Evolutionary conservation across 1,140 invertebrate species (phyloP).

Genomic region (Cyclargus thomasi): DNA sequence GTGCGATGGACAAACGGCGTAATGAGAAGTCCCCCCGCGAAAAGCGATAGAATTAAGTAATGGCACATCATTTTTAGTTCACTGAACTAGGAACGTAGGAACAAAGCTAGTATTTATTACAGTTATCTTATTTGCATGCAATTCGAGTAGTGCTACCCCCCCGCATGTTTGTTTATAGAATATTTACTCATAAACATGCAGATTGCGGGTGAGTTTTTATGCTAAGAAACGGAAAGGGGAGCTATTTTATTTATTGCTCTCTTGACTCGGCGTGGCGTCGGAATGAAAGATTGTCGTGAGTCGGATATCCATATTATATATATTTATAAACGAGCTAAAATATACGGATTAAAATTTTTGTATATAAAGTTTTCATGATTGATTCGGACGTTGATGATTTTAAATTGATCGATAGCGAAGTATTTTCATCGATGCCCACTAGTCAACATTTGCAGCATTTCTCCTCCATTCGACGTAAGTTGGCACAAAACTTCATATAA

Average conservation of each 20-base stretch:
- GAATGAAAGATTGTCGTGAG: slow-evolving; percentile 48
- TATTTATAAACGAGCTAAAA: neutral
- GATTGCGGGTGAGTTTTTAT: slow-evolving; percentile 73
- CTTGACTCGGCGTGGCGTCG: slow-evolving; percentile 58
- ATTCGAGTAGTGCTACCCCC: slow-evolving; percentile 64
- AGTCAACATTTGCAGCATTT: neutral
- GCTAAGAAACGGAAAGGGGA: slow-evolving; percentile 62
- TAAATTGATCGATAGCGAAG: neutral
- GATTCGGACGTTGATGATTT: neutral
- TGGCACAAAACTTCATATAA: too few relatives aligned
- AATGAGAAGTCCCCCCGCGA: slow-evolving; percentile 61
- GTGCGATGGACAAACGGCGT: too few relatives aligned
- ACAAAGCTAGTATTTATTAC: slow-evolving; percentile 65
- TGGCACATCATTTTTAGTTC: slow-evolving; percentile 32
- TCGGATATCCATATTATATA: slow-evolving; percentile 36
- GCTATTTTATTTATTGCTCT: slow-evolving; percentile 71
- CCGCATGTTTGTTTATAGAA: slow-evolving; percentile 69
- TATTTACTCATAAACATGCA: slow-evolving; percentile 74
- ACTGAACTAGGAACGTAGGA: slow-evolving; percentile 47
- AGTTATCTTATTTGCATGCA: slow-evolving; percentile 73
- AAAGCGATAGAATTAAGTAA: slow-evolving; percentile 20
- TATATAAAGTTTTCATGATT: neutral
- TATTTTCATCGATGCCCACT: neutral
- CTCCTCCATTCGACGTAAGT: too few relatives aligned
- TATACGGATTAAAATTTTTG: neutral